A percentile compares a stretch with the other conserved stretches of the same genome.
Conservation (phyloP, 2,888 invertebrate species). For the Drosophila nr. perissopoda region DNA sequence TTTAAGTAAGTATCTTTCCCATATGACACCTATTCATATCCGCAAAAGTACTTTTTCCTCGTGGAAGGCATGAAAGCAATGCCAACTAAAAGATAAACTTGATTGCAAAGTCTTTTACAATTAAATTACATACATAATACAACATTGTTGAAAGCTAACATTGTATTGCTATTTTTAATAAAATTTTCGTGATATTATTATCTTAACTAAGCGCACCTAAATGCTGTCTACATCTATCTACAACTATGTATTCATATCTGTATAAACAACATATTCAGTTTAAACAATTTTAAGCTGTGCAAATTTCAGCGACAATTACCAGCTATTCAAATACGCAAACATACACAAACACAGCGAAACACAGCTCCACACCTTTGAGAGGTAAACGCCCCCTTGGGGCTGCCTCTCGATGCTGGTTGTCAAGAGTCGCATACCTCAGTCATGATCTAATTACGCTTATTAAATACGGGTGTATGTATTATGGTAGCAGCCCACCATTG, state of each 20-base stretch:
- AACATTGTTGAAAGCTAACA: background rate
- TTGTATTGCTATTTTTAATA: background rate
- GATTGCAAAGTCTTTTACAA: background rate
- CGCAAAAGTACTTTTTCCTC: background rate
- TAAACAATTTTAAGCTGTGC: background rate
- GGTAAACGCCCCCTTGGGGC: conserved; percentile 37
- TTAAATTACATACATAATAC: background rate
- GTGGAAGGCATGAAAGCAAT: background rate
- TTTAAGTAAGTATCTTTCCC: background rate
- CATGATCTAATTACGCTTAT: conserved; percentile 65
- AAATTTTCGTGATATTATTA: background rate
- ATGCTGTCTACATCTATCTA: background rate
- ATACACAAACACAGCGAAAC: background rate
- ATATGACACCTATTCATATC: background rate
- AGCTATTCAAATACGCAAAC: conserved; percentile 12
- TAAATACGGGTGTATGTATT: conserved; percentile 27
- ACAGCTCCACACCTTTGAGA: conserved; percentile 32
- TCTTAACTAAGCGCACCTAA: background rate
- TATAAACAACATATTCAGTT: background rate
- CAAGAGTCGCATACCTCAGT: conserved; percentile 35
- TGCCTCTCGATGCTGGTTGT: conserved; percentile 25
- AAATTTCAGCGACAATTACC: background rate
- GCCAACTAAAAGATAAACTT: background rate
- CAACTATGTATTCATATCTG: background rate
- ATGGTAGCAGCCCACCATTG: conserved; percentile 23